Percentiles rank a stretch among this genome's conserved stretches.
These are phyloP conservation scores for Dascillus cervinus DNA, from an alignment of 2,888 invertebrate species.

Conservation along the genomic window DNA sequence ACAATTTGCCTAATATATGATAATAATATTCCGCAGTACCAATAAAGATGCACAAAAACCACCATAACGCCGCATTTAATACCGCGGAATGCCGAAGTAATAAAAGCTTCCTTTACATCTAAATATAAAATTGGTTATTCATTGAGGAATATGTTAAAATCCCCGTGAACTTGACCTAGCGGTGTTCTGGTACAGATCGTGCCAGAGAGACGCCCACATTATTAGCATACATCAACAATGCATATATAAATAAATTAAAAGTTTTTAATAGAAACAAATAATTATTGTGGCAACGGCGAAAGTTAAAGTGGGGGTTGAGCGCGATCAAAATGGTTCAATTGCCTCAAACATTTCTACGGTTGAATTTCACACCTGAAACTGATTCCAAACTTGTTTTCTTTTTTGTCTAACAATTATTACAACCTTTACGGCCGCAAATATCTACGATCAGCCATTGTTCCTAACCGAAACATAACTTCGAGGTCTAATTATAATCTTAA, in stretches of 20 bases:
- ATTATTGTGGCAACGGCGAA: conserved; percentile 8
- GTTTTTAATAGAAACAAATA: conserved; percentile 20
- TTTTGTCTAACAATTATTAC: too few relatives aligned
- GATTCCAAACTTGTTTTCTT: too few relatives aligned
- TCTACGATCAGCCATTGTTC: too few relatives aligned
- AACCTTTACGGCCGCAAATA: too few relatives aligned
- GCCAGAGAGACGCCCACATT: conserved; percentile 8
- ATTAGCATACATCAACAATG: conserved; percentile 21
- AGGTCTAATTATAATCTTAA: too few relatives aligned
- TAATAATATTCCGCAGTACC: conserved; percentile 16
- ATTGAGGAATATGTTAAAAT: conserved; percentile 20
- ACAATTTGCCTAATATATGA: conserved; percentile 16
- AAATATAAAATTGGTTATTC: conserved; percentile 19
- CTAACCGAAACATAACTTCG: too few relatives aligned
- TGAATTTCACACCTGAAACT: too few relatives aligned
- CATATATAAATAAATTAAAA: conserved; percentile 21
- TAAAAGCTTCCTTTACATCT: conserved; percentile 13
- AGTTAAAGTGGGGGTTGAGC: neutral
- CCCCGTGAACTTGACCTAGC: conserved; percentile 17
- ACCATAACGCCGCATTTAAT: conserved; percentile 11
- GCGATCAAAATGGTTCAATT: too few relatives aligned
- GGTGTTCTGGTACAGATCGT: conserved; percentile 10
- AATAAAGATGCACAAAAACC: conserved; percentile 12
- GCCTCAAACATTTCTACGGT: too few relatives aligned
- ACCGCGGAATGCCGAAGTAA: conserved; percentile 11